phyloP scores from a whole-genome alignment of 1,140 invertebrate genomes.

The Charaxes varanes region DNA sequence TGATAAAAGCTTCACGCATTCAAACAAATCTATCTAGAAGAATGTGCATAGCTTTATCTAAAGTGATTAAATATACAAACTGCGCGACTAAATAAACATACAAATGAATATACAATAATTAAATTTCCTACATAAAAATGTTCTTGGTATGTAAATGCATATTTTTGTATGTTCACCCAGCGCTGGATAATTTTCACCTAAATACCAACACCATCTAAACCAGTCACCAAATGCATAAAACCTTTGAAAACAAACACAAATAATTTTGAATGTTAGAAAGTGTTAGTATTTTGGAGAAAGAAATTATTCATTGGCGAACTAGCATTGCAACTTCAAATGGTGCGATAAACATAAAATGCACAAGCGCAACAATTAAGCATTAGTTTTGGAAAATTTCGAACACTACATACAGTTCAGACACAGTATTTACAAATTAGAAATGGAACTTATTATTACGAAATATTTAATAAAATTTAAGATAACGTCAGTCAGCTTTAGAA shows the following conservation, averaged over 20 bases:
- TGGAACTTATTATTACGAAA: no score
- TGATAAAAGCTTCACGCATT: slow-evolving; percentile 59
- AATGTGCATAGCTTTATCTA: slow-evolving; percentile 55
- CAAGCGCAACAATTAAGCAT: slow-evolving; percentile 16
- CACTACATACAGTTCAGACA: background rate
- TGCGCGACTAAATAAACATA: slow-evolving; percentile 52
- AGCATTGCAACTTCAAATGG: slow-evolving; percentile 9
- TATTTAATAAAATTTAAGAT: background rate
- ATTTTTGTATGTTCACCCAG: slow-evolving; percentile 50
- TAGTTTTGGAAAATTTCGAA: slow-evolving; percentile 10
- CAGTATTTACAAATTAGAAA: background rate
- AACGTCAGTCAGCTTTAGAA: background rate
- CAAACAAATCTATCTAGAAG: slow-evolving; percentile 17
- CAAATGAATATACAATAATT: slow-evolving; percentile 17
- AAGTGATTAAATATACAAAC: slow-evolving; percentile 42
- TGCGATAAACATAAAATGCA: slow-evolving; percentile 14
- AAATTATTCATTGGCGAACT: slow-evolving; percentile 21
- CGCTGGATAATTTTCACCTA: slow-evolving; percentile 60
- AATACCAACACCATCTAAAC: slow-evolving; percentile 70
- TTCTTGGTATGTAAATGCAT: background rate
- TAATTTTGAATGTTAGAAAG: slow-evolving; percentile 44
- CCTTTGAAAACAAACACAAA: slow-evolving; percentile 35
- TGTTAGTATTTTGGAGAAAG: slow-evolving; percentile 73
- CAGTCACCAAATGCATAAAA: slow-evolving; percentile 37
- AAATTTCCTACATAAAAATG: slow-evolving; percentile 7